Base-by-base conservation (phyloP, 2,113 vertebrate genomes). In the Microcebus griseorufus region DNA sequence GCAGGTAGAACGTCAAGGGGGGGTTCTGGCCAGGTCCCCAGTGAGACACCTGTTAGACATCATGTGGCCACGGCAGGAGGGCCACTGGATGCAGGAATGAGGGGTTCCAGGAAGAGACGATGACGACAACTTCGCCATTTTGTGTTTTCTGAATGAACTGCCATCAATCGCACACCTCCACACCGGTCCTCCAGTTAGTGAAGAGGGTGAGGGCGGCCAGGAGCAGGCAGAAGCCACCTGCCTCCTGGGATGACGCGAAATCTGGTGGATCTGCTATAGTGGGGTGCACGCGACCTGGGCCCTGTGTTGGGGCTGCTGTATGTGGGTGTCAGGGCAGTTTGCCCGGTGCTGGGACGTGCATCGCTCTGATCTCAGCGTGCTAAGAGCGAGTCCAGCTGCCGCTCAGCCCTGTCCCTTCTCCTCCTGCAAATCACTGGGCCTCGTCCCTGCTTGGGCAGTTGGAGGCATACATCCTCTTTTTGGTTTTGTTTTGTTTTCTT, bases 81-180 rank as follows among this genome's bases (percentile, higher is more conserved):
- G 32, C 29, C 4, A 9, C 1, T 5, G 32, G 76, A 10, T 16
- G 13, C 18, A 1, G 0, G 0, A 39, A 7, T 0, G 9, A 39
- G 27, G 23, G 16, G 1, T 51, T 53, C 51, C 48, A 37, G 42
- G 65, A 29, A 79, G 45, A 67, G 8, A 3, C 2, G 25, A 6
- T 2, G 62, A 6, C 4, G 0, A 8, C 62, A 55, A 12, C n/a
- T 72, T 83, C 16, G 0, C 4, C 17, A 22, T 72, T 27, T 39
- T 16, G 8, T 1, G 3, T 83, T 37, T 83, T 92, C 45, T 73
- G n/a, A 79, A 9, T 2, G 39, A 93, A 48, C 32, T 1, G 2
- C 39, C 22, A 6, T 48, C 53, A 17, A 27, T 22, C 1, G 4
- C 14, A 32, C 20, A 9, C 53, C 25, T 62, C 13, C 37, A 4